Percentiles rank a stretch among this genome's conserved stretches.
Evolutionary conservation across 2,797 vertebrate genomes (phyloP).

Genomic region (Enteromius mattozi): DNA sequence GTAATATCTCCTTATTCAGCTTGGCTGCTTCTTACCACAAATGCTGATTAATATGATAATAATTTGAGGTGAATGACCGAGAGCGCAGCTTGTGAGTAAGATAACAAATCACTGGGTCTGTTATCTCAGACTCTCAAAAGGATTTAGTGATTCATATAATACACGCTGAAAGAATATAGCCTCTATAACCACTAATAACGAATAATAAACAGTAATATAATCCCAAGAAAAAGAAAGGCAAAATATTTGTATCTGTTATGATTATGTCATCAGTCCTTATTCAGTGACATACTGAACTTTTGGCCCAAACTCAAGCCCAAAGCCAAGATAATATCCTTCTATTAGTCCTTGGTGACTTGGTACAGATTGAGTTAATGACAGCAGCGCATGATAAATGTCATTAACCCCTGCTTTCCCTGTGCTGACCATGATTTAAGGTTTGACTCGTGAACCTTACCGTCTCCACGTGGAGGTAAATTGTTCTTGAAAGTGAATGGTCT

Average conservation of each 20-base stretch:
- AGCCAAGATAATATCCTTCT: conserved; percentile 60
- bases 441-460: conserved; percentile 66
- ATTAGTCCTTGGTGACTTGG: conserved; percentile 78
- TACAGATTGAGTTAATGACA: conserved; percentile 82
- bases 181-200: not conserved
- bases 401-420: conserved; percentile 60
- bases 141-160: not conserved
- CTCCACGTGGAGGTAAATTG: conserved; percentile 59
- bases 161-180: not conserved
- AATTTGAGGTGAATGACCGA: conserved; percentile 15
- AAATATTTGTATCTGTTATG: conserved; percentile 2
- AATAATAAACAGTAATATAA: not conserved
- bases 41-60: not conserved
- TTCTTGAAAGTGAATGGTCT: conserved; percentile 37
- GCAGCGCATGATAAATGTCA: conserved; percentile 78
- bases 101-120: conserved; percentile 6
- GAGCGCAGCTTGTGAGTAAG: not conserved
- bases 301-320: conserved; percentile 20
- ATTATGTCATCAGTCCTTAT: conserved; percentile 27
- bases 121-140: not conserved
- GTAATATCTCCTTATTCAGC: not conserved
- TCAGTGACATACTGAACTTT: conserved; percentile 25
- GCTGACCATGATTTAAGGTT: conserved; percentile 10
- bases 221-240: not conserved
- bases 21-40: not conserved